Conservation (phyloP, 2,113 vertebrate species). For the Platycercus adscitus region DNA sequence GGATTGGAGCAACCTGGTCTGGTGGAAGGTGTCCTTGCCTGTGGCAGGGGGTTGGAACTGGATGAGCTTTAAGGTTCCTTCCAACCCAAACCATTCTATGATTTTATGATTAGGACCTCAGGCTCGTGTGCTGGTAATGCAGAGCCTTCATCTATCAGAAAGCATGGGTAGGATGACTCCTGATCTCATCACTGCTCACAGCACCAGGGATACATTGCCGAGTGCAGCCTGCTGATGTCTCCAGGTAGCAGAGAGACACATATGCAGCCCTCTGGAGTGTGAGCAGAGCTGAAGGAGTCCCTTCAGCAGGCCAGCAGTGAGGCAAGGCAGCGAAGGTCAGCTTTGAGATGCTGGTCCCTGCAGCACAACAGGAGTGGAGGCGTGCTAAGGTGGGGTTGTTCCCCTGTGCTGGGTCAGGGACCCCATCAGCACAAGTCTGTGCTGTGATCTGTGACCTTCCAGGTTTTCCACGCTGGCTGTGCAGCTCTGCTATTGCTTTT, state of each 20-base stretch:
- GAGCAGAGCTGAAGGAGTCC: not conserved
- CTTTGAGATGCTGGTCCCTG: not conserved
- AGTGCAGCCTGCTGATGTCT: accelerated
- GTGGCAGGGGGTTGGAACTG: not conserved
- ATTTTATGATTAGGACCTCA: not conserved
- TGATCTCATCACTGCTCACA: not conserved
- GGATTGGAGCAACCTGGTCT: not conserved
- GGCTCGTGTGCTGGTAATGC: not conserved
- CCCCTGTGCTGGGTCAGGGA: not conserved
- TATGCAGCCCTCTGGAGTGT: accelerated
- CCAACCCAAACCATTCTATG: not conserved
- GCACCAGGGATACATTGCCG: not conserved
- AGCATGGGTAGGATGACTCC: not conserved
- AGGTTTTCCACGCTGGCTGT: not conserved
- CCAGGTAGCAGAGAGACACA: accelerated
- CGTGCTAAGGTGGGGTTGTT: accelerated
- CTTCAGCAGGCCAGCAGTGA: not conserved
- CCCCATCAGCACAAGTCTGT: not conserved
- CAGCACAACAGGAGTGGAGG: not conserved
- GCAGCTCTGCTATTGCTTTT: not conserved
- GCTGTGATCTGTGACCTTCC: not conserved
- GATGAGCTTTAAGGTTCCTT: not conserved
- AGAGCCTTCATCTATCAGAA: not conserved
- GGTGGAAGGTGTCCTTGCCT: not conserved
- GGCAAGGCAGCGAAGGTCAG: accelerated